These are phyloP conservation scores for Sphyrna mokarran DNA, from an alignment of 2,113 vertebrate genomes.

Conservation along the genomic window DNA sequence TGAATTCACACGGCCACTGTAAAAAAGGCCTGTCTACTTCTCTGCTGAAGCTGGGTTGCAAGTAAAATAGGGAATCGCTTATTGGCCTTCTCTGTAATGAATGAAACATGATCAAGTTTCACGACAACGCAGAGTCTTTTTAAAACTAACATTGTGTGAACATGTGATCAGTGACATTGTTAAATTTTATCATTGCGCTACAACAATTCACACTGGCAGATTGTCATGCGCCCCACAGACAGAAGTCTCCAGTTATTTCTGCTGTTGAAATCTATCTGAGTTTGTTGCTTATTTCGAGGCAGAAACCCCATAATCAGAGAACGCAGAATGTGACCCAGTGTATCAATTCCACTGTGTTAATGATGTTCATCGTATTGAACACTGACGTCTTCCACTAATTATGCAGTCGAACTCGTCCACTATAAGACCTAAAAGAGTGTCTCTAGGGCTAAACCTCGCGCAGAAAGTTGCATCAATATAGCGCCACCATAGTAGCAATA, in stretches of 20 bases:
- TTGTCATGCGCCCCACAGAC: neutral
- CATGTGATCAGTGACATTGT: neutral
- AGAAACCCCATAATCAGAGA: neutral
- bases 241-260: neutral
- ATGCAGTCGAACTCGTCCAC: neutral
- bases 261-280: neutral
- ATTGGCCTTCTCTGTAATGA: neutral
- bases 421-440: no score
- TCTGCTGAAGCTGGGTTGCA: neutral
- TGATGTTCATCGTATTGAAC: neutral
- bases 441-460: neutral
- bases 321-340: neutral
- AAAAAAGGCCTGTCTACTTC: neutral
- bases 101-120: neutral
- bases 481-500: neutral
- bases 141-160: neutral
- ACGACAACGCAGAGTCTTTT: neutral
- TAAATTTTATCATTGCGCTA: neutral
- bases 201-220: neutral
- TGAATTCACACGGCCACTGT: neutral
- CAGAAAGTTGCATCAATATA: neutral
- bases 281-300: neutral
- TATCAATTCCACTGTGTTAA: neutral
- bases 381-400: neutral
- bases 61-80: neutral